These are phyloP conservation scores for Salminus brasiliensis DNA, from an alignment of 2,113 vertebrate species.

Conservation along the genomic window DNA sequence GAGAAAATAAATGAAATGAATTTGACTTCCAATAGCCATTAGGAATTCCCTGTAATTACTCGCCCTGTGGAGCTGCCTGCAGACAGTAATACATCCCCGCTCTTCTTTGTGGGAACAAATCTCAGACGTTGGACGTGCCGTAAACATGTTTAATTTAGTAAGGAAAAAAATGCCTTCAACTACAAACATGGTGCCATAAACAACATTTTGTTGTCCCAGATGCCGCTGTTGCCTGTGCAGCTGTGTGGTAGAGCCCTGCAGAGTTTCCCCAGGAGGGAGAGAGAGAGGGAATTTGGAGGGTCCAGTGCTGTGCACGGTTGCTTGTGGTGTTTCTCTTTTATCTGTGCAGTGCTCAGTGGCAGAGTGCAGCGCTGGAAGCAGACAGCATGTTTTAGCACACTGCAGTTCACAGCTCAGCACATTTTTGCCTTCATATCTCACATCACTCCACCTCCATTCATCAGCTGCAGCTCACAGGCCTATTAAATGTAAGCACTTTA, in stretches of 20 bases:
- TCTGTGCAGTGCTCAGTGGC: not conserved
- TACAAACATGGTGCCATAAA: conserved; percentile 5
- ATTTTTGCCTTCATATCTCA: conserved; percentile 35
- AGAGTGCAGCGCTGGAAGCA: not conserved
- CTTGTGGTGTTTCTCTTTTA: not conserved
- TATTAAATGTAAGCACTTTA: conserved; percentile 42
- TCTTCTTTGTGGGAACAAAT: not conserved
- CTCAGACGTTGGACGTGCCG: not conserved
- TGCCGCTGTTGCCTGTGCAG: not conserved
- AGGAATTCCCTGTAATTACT: no score
- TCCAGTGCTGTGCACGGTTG: not conserved
- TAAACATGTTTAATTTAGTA: not conserved
- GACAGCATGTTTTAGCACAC: not conserved
- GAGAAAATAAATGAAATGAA: no score
- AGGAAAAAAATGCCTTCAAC: not conserved
- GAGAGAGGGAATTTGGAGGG: not conserved
- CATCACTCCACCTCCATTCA: conserved; percentile 25
- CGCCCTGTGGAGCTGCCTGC: no score
- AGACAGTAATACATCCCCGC: not conserved
- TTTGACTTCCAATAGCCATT: no score
- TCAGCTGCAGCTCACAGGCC: conserved; percentile 20
- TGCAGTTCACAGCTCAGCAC: conserved; percentile 36
- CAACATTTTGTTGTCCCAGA: not conserved
- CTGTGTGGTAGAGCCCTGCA: not conserved
- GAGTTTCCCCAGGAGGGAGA: not conserved